These are phyloP conservation scores for Paradoxurus hermaphroditus DNA, from an alignment of 2,113 vertebrate species.

Conservation along the genomic window DNA sequence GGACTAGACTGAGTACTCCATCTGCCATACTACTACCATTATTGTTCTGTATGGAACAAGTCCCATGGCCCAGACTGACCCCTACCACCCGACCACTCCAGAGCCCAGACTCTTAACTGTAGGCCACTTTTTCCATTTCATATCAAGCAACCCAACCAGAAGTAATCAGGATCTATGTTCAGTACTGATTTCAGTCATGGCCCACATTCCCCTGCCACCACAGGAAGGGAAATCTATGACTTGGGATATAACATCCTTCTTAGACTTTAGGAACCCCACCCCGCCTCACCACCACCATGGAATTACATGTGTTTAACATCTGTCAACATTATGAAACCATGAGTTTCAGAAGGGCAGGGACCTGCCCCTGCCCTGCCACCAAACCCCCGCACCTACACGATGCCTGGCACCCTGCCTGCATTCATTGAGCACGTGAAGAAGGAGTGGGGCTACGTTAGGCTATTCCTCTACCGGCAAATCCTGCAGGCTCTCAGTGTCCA, in stretches of 20 bases:
- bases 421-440: neutral
- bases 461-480: fast-evolving
- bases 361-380: neutral
- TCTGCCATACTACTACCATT: too few relatives aligned
- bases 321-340: neutral
- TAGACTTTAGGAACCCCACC: neutral
- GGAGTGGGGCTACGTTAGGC: too few relatives aligned
- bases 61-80: neutral
- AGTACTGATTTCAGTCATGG: neutral
- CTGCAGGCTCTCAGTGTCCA: neutral
- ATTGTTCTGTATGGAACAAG: neutral
- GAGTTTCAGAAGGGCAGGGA: neutral
- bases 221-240: neutral
- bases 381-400: fast-evolving
- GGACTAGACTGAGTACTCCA: neutral
- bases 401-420: neutral
- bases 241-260: neutral
- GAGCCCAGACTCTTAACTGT: neutral
- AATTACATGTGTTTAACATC: neutral
- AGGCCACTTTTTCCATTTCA: neutral
- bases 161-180: neutral
- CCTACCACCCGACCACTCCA: neutral
- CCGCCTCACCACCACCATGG: neutral
- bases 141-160: neutral
- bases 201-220: neutral